phyloP scores from a whole-genome alignment of 1,140 invertebrate genomes.

The Drosophila sproati region DNA sequence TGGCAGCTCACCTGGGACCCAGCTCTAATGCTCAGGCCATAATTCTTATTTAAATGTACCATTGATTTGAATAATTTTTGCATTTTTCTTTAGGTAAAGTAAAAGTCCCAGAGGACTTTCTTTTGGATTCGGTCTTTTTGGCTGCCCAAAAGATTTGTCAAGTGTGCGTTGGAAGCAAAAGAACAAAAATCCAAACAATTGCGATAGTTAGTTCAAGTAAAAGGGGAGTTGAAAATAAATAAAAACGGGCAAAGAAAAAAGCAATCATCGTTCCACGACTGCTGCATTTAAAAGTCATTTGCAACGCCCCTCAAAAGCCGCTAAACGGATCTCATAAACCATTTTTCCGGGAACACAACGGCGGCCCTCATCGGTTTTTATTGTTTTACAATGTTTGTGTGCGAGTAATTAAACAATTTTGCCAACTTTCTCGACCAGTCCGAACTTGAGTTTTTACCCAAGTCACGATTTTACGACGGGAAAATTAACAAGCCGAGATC shows the following conservation, averaged over 20 bases:
- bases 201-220: conserved; percentile 37
- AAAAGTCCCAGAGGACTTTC: conserved; percentile 55
- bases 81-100: conserved; percentile 18
- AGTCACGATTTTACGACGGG: conserved; percentile 63
- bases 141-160: conserved; percentile 36
- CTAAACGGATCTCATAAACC: conserved; percentile 65
- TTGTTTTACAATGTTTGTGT: conserved; percentile 78
- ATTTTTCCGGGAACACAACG: conserved; percentile 43
- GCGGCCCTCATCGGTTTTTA: conserved; percentile 48
- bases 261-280: conserved; percentile 52
- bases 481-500: conserved; percentile 64
- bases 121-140: conserved; percentile 11
- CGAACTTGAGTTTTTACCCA: conserved; percentile 36
- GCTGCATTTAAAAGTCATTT: conserved; percentile 80
- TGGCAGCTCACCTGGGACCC: conserved; percentile 49
- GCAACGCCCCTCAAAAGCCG: conserved; percentile 73
- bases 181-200: conserved; percentile 36
- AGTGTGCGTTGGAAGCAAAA: conserved; percentile 35
- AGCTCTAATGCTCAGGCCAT: conserved; percentile 40
- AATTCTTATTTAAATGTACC: conserved; percentile 73
- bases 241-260: conserved; percentile 25
- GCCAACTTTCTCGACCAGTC: conserved; percentile 56
- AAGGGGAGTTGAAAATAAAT: conserved; percentile 9
- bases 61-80: conserved; percentile 72
- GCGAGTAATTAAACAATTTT: conserved; percentile 68